These are phyloP conservation scores for Harpagifer antarcticus DNA, from an alignment of 2,797 vertebrate genomes.

Conservation along the genomic window DNA sequence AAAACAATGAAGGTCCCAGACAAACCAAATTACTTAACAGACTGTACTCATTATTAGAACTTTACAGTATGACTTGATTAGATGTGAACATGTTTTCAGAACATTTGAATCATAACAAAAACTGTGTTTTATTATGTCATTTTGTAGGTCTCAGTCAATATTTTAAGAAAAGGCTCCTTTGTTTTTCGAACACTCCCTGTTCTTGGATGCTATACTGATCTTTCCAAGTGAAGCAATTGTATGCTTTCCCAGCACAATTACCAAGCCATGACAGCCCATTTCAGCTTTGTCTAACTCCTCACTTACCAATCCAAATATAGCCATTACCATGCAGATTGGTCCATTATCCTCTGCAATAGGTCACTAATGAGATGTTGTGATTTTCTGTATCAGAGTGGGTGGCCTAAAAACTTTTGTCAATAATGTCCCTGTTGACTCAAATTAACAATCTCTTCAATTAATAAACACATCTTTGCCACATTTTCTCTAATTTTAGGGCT, in stretches of 20 bases:
- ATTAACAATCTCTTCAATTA: conserved; percentile 34
- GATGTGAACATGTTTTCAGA: background rate
- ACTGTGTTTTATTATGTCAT: too few species aligned
- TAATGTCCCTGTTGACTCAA: conserved; percentile 24
- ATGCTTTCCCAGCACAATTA: conserved; percentile 73
- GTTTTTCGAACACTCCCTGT: conserved; percentile 43
- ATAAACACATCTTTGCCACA: background rate
- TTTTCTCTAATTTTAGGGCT: background rate
- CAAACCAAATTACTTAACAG: background rate
- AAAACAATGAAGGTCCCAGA: background rate
- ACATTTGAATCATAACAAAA: background rate
- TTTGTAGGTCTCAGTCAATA: conserved; percentile 26
- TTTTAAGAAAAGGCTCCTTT: conserved; percentile 48
- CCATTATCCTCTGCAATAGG: conserved; percentile 69
- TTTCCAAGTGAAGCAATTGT: conserved; percentile 66
- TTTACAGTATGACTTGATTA: background rate
- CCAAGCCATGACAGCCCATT: conserved; percentile 76
- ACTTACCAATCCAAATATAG: conserved; percentile 75
- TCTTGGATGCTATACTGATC: conserved; percentile 63
- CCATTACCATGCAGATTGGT: conserved; percentile 78
- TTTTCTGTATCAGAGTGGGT: conserved; percentile 49
- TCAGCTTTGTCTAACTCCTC: conserved; percentile 72
- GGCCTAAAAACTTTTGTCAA: conserved; percentile 52
- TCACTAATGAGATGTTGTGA: conserved; percentile 66
- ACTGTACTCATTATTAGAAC: background rate